phyloP scores from a whole-genome alignment of 2,113 vertebrate genomes.

The Melanostigma gelatinosum region DNA sequence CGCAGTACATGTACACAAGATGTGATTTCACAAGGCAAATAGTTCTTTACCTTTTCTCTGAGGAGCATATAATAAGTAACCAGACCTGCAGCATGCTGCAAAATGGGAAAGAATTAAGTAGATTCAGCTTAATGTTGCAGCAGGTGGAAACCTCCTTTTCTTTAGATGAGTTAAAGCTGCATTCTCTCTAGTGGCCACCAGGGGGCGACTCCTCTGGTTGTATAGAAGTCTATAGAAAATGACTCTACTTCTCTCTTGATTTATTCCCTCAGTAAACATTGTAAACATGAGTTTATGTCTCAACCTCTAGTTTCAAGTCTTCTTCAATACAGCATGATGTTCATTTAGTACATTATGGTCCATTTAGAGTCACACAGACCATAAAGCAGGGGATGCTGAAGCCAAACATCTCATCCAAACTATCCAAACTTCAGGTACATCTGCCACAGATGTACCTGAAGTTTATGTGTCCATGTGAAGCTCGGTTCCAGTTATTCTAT shows the following conservation, averaged over 20 bases:
- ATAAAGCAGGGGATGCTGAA: no score
- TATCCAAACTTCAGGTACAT: no score
- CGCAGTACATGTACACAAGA: background rate
- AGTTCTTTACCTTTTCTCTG: background rate
- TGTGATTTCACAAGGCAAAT: constrained; percentile 6
- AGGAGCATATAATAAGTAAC: background rate
- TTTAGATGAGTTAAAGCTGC: background rate
- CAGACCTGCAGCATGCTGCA: background rate
- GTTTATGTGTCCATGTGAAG: background rate
- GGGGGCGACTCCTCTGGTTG: background rate
- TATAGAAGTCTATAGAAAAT: background rate
- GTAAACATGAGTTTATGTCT: no score
- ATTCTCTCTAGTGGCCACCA: background rate
- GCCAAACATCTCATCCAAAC: background rate
- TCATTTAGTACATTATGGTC: no score
- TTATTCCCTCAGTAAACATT: no score
- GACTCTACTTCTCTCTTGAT: background rate
- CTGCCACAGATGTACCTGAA: background rate
- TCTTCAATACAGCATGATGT: no score
- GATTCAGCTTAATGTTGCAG: background rate
- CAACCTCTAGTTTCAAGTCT: no score
- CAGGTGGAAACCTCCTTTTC: background rate
- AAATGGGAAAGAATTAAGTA: background rate
- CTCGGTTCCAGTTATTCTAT: background rate
- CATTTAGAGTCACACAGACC: no score